Evolutionary conservation across 1,140 invertebrate genomes (phyloP), one percentile per base, ranked within the genome.

Genomic region (Samia ricini): DNA sequence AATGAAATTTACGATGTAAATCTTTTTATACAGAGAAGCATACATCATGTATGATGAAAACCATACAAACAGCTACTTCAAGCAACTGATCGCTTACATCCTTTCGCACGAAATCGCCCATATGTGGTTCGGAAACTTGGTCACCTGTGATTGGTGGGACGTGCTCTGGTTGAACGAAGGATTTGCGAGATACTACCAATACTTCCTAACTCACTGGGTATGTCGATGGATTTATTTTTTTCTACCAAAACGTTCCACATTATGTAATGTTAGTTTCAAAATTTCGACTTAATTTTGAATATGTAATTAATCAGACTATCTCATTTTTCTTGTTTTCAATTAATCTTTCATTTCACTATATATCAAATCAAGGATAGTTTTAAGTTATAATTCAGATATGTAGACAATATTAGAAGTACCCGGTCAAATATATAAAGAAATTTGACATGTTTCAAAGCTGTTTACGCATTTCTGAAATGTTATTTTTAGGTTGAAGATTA

Each of bases 111-210:
- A 94, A 76, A 93, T 94, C 26, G 88, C 93, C 2, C 94, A 94
- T 67, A 92, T 91, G 91, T 95, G 94, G 94, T 94, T 93, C 61
- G 94, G 94, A 20, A 92, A 95, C 86, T 83, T 93, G 10, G 94
- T 95, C 2, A 95, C 93, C 15, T 93, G 92, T 57, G 83, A 93
- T 15, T 95, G 93, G 93, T 95, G 94, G 94, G 92, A 92, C 29
- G 91, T 92, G 22, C 87, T 92, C 0, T 95, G 94, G 94, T 77
- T 95, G 0, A 94, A 94, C 67, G 94, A 95, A 88, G 94, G 93
- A 1, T 95, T 95, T 72, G 94, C 94, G 0, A 89, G 92, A 68
- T 95, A 93, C 64, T 93, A 94, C 67, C 91, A 94, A 92, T 96
- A 95, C 76, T 95, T 72, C 63, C 68, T 90, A 5, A 90, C 90